A percentile compares a stretch with the other conserved stretches of the same genome.
Conservation (phyloP, 2,797 vertebrate species). For the Enteromius fasciolatus region DNA sequence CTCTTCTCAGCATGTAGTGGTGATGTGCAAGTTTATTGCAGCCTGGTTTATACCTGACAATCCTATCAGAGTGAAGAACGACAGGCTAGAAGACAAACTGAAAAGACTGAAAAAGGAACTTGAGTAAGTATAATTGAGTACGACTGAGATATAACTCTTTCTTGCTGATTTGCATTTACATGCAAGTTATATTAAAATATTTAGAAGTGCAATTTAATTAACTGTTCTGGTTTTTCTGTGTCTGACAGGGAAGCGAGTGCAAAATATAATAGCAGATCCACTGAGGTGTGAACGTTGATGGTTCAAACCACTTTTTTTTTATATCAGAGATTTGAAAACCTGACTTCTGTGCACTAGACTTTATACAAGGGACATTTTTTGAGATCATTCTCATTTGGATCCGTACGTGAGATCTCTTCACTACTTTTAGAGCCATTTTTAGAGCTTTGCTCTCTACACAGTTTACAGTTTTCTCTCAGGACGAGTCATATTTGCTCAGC, state of each 20-base stretch:
- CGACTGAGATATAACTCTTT: background rate
- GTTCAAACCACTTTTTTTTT: background rate
- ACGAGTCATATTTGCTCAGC: background rate
- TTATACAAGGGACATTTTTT: constrained; percentile 3
- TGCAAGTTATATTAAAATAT: background rate
- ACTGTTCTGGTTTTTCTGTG: constrained; percentile 4
- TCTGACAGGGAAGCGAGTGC: constrained; percentile 33
- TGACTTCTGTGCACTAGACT: background rate
- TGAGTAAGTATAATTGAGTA: constrained; percentile 13
- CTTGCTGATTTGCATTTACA: background rate
- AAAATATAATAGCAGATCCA: constrained; percentile 36
- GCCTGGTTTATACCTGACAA: constrained; percentile 90
- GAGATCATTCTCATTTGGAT: background rate
- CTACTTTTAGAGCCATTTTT: background rate
- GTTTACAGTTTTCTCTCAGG: constrained; percentile 3
- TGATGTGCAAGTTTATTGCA: constrained; percentile 87
- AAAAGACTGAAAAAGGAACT: constrained; percentile 68
- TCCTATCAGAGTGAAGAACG: constrained; percentile 83
- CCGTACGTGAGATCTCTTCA: background rate
- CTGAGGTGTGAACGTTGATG: constrained; percentile 47
- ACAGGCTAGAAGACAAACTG: constrained; percentile 74
- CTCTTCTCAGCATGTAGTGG: constrained; percentile 83
- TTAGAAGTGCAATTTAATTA: background rate
- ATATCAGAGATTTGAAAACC: background rate
- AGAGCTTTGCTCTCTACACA: background rate